Conservation (phyloP, 2,797 vertebrate species). For the Anguilla obscura region DNA sequence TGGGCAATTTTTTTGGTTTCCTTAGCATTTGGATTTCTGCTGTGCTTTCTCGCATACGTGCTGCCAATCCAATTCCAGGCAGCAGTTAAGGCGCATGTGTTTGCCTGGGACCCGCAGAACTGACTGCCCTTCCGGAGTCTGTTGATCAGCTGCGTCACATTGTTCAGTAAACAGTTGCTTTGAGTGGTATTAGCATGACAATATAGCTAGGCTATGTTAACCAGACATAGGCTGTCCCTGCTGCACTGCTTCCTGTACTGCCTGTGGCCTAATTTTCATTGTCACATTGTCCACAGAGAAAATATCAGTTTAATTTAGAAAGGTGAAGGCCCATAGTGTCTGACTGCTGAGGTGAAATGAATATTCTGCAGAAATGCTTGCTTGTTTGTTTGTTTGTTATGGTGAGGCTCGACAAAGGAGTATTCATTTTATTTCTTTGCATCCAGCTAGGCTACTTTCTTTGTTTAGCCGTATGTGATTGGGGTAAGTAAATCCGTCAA, state of each 20-base stretch:
- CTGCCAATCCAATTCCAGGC: background rate
- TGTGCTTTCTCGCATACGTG: background rate
- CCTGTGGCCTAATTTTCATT: slow-evolving; percentile 16
- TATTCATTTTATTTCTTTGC: background rate
- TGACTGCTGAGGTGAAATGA: background rate
- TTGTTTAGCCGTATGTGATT: background rate
- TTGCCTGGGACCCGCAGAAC: background rate
- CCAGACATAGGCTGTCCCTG: slow-evolving; percentile 10
- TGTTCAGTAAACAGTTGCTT: slow-evolving; percentile 1
- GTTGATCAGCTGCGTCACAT: background rate
- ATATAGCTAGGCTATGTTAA: slow-evolving; percentile 4
- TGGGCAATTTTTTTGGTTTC: background rate
- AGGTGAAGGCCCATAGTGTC: background rate
- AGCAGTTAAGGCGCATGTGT: background rate
- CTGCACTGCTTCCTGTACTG: slow-evolving; percentile 16
- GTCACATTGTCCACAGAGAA: slow-evolving; percentile 18
- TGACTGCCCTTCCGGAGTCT: background rate
- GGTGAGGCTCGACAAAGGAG: background rate
- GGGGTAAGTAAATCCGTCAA: background rate
- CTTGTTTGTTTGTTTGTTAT: background rate
- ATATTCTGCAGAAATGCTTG: background rate
- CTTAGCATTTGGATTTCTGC: background rate
- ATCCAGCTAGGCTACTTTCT: background rate
- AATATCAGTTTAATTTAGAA: slow-evolving; percentile 12
- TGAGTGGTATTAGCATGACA: background rate